Conservation (phyloP, 23 tunicate genomes). For the Corella eumyota region DNA sequence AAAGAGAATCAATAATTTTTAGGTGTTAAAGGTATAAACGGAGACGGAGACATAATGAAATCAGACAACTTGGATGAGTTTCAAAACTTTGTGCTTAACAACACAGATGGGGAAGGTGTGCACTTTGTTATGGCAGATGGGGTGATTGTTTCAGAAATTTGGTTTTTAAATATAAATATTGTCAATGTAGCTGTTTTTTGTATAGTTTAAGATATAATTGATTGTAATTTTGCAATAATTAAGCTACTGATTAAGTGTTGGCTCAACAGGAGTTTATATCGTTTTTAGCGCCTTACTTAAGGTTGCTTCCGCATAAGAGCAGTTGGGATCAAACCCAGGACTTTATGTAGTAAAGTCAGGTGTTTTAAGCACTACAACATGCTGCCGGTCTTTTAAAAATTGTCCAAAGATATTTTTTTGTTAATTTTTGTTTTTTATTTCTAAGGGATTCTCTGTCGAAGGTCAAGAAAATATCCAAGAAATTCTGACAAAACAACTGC, state of each 20-base stretch:
- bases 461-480: conserved; percentile 95
- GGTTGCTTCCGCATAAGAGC: too few relatives aligned
- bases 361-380: too few relatives aligned
- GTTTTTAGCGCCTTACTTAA: too few relatives aligned
- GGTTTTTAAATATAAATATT: background rate
- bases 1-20: background rate
- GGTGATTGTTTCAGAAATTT: conserved; percentile 22
- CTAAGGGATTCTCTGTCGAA: conserved; percentile 88
- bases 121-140: conserved; percentile 91
- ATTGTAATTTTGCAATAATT: too few relatives aligned
- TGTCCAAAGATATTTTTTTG: too few relatives aligned
- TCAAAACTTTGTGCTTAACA: conserved; percentile 49
- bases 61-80: conserved; percentile 58
- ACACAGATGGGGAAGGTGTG: conserved; percentile 76
- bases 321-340: too few relatives aligned
- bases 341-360: too few relatives aligned
- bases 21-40: conserved; percentile 59
- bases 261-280: too few relatives aligned
- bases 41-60: conserved; percentile 83
- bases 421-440: background rate
- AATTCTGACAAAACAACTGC: conserved; percentile 77
- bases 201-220: too few relatives aligned
- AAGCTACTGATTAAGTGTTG: too few relatives aligned
- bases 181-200: background rate
- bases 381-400: too few relatives aligned